These are phyloP conservation scores for Acyrthosiphon pisum DNA, from an alignment of 1,140 invertebrate genomes.

Conservation along the genomic window DNA sequence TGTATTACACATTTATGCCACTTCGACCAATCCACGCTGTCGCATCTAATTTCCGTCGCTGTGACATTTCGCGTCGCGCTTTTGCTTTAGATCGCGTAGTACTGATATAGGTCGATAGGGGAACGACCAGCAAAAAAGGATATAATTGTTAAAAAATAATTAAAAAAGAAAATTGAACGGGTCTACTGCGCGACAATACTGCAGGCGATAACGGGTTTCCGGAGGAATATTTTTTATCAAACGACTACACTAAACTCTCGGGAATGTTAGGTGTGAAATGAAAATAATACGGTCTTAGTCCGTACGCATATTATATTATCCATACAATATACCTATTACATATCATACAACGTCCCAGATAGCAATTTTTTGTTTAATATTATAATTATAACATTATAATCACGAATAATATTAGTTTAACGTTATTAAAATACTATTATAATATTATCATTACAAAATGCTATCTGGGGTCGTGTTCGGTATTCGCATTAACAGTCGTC, in stretches of 20 bases:
- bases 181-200: too few species aligned
- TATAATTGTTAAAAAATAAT: background rate
- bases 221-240: background rate
- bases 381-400: too few species aligned
- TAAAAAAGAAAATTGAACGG: background rate
- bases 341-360: background rate
- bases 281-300: background rate
- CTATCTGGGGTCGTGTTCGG: background rate
- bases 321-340: background rate
- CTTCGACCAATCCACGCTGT: background rate
- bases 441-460: too few species aligned
- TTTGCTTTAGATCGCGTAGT: background rate
- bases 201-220: background rate
- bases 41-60: constrained; percentile 27
- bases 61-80: background rate
- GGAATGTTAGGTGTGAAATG: background rate
- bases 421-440: too few species aligned
- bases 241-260: background rate
- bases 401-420: too few species aligned
- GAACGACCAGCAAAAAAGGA: background rate
- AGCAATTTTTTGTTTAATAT: too few species aligned
- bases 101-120: background rate
- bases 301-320: background rate
- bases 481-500: background rate
- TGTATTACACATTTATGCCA: background rate